Base-by-base conservation (phyloP, 1,140 invertebrate species). In the Plectrocnemia conspersa region DNA sequence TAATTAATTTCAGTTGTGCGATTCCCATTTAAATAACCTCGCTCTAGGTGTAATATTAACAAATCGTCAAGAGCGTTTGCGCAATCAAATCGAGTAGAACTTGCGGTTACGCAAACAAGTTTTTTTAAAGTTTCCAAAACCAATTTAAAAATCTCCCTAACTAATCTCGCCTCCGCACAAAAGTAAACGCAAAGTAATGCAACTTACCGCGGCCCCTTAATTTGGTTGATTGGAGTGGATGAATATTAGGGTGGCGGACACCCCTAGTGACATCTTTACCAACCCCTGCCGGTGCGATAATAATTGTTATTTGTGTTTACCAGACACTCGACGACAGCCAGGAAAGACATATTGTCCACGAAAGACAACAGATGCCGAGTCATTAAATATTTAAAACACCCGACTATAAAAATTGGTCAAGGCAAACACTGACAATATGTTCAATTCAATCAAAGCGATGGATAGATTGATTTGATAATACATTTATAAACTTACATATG, bases 241-340 rank as follows among this genome's bases (percentile, higher is more conserved):
- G 22, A 54, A 44, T 42, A 5, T 9, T 16, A 10, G 15, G 13
- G 15, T 13, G 19, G 27, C 22, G n/a, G 23, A 6, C 46, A 19
- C 22, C 24, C 22, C n/a, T n/a, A n/a, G n/a, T 47, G n/a, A 11
- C 18, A 15, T 15, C 16, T 27, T 16, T 6, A 7, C 47, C 4
- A n/a, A 35, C 47, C 27, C 40, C 35, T 13, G 24, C 41, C 24
- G 42, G 54, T 45, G 54, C 47, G 54, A 55, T 35, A 40, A 56
- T 61, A 61, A 61, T 61, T 61, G 59, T 48, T 61, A 61, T 61
- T 61, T 61, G 59, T 61, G 55, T 61, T 61, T 61, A 57, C 58
- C 59, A 56, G 54, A 57, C 50, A 52, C 53, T 59, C 53, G 33
- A 55, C 58, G 52, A 49, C 44, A 50, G 36, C 21, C 36, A 50